Base-by-base conservation (phyloP, 2,797 vertebrate species). In the Sebastes taczanowskii region DNA sequence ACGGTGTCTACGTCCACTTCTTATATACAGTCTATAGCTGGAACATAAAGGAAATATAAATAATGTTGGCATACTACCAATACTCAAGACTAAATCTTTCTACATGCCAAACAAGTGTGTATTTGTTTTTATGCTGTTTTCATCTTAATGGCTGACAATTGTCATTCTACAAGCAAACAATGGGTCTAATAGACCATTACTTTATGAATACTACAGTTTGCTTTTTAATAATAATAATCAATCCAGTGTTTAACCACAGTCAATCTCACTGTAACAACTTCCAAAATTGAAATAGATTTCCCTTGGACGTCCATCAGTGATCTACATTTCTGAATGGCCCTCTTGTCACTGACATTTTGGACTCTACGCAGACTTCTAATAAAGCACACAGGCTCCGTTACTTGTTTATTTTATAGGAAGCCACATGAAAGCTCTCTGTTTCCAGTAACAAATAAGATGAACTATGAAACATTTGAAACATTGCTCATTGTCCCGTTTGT, bases 331-430 rank as follows among this genome's bases (percentile, higher is more conserved):
- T 78, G 64, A 88, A 81, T 30, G 22, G 18, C 52, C 0, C 64
- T 82, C 49, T 66, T 80, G 64, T 82, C 34, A 35, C 25, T 71
- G 63, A 75, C 59, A 13, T 66, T 80, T 77, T 83, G 59, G 81
- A 76, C 38, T 71, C 34, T 34, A 59, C 62, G 23, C 29, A 72
- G 56, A 74, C 60, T 83, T 87, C 20, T 29, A 79, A 88, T 80
- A 77, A 88, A 87, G 30, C 77, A 72, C 42, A 68, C 59, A 82
- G 63, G 30, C 71, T 78, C 59, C 59, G 22, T 71, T 61, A 72
- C 67, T 86, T 89, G 83, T 89, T 84, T 84, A 81, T 91, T 90
- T 93, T 78, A 80, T 46, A 35, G 42, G 23, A 81, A 83, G 74
- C 90, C 89, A 90, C 88, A 90, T 83, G 49, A 86, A 88, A 74